Evolutionary conservation across 2,888 invertebrate species (phyloP), one percentile per base, ranked within the genome.

Genomic region (Apotomis betuletana): DNA sequence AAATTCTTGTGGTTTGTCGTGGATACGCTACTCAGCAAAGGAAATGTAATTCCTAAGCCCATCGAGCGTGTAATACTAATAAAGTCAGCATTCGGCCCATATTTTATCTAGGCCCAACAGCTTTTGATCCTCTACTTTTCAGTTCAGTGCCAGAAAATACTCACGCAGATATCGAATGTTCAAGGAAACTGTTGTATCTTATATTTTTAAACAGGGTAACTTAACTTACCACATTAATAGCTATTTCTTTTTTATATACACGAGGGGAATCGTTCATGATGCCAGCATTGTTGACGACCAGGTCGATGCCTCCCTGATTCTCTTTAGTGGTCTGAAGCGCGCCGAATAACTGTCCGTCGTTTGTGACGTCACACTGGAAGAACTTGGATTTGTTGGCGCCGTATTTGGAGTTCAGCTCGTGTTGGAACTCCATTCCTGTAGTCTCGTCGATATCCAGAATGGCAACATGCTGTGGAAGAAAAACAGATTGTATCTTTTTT

Each of bases 241-340:
- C 81, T 67, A 87, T 85, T 64, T 79, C 78, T 67, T 83, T 85
- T 70, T 79, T 77, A 58, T 84, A 87, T 4, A 74, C 54, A 1
- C 80, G 72, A 5, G 76, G 69, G 8, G 71, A 76, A 49, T 85
- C 83, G 67, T 85, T 80, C 63, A 79, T 79, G 12, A 83, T 81
- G 1, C 82, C 87, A 51, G 87, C 87, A 62, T 85, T 84, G 58
- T 87, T 87, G 3, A 87, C 74, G 6, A 87, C 80, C 0, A 84
- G 71, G 64, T 87, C 85, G 13, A 86, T 77, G 57, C 75, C 74
- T 0, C 78, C 81, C 5, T 80, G 70, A 0, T 79, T 76, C 5
- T 80, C 73, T 46, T 76, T 70, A 0, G 80, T 76, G 52, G 60
- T 67, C 4, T 82, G 76, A 57, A 81, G 83, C 1, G 78, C 81